phyloP scores from a whole-genome alignment of 2,113 vertebrate species.

The Anser cygnoides region DNA sequence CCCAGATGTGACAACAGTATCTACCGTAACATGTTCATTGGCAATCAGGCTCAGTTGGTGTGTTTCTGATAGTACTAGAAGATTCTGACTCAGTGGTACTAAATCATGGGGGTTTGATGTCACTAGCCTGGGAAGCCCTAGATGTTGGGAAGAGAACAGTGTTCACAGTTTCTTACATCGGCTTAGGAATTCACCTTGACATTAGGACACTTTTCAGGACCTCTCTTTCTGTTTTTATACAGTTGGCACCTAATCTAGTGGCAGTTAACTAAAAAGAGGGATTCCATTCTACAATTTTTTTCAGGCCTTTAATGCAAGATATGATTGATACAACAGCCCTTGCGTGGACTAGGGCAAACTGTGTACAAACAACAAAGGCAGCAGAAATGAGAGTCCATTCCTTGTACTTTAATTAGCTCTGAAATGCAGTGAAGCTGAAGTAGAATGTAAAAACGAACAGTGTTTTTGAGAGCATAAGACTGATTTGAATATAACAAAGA shows the following conservation, averaged over 20 bases:
- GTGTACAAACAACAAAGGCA: not conserved
- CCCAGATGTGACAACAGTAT: not conserved
- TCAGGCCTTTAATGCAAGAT: not conserved
- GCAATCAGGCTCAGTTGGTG: not conserved
- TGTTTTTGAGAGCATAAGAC: not conserved
- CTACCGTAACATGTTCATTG: not conserved
- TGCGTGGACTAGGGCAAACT: not conserved
- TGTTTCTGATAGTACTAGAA: not conserved
- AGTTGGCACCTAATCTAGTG: not conserved
- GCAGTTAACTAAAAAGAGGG: not conserved
- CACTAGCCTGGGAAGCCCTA: not conserved
- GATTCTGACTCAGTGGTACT: not conserved
- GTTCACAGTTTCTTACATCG: not conserved
- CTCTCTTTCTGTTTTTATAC: not conserved
- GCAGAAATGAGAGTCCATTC: not conserved
- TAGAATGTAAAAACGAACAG: not conserved
- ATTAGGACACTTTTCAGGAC: not conserved
- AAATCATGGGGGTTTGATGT: not conserved
- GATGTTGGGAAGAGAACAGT: not conserved
- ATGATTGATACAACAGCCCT: not conserved
- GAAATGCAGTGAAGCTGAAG: conserved; percentile 11
- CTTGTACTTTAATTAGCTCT: not conserved
- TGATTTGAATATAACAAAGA: not conserved
- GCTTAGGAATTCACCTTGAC: not conserved
- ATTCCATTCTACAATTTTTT: not conserved